phyloP scores from a whole-genome alignment of 2,797 vertebrate genomes.

The Sebastes itinus region DNA sequence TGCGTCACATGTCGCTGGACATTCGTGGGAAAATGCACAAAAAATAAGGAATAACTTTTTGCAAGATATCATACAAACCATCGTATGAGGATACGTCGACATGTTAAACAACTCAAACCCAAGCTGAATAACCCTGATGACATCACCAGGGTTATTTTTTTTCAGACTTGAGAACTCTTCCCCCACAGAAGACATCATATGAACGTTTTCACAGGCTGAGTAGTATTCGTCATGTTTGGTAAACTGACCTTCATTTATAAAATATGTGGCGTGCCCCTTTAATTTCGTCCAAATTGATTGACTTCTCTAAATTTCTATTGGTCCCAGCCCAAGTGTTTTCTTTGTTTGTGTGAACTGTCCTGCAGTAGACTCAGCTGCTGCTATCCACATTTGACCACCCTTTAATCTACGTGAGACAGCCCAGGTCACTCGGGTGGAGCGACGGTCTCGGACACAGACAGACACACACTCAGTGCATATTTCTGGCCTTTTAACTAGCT shows the following conservation, averaged over 20 bases:
- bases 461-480: slow-evolving; percentile 25
- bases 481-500: slow-evolving; percentile 36
- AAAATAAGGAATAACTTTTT: too few species aligned
- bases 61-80: too few species aligned
- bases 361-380: background rate
- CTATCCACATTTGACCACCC: background rate
- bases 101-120: background rate
- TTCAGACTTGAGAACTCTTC: too few species aligned
- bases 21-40: too few species aligned
- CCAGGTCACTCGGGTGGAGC: background rate
- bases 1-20: fast-evolving
- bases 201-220: too few species aligned
- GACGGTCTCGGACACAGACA: background rate
- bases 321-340: slow-evolving; percentile 9
- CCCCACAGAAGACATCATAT: too few species aligned
- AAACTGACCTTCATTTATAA: background rate
- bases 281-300: background rate
- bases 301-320: background rate
- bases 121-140: background rate
- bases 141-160: too few species aligned
- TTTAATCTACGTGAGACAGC: slow-evolving; percentile 10
- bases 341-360: background rate
- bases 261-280: background rate
- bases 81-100: too few species aligned
- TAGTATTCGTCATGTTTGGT: background rate